Evolutionary conservation across 2,888 invertebrate genomes (phyloP), one percentile per base, ranked within the genome.

Genomic region (Craniophora ligustri): DNA sequence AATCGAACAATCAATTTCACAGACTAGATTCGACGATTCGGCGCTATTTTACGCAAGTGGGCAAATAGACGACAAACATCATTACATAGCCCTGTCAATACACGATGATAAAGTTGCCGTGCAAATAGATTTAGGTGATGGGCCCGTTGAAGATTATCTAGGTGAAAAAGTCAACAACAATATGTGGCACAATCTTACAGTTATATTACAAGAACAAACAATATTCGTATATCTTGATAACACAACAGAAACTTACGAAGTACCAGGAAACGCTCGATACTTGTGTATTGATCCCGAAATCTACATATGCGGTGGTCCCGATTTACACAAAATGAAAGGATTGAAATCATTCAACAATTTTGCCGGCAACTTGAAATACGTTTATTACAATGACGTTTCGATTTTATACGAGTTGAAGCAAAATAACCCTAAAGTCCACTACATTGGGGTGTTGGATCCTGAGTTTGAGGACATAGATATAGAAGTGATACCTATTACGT

Each of bases 241-340:
- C 40, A 95, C 96, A 76, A 94, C 92, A 23, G 95, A 96, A 72
- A 92, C 94, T 0, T 94, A 97, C 45, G 96, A 97, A 79, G 94
- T 97, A 36, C 96, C 96, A 0, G 96, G 96, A 8, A 95, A 91
- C 30, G 89, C 92, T 1, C 87, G 85, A 95, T 82, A 95, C 94
- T 94, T 98, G 60, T 97, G 98, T 73, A 97, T 98, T 66, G 98
- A 98, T 92, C 98, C 98, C 26, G 98, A 98, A 88, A 97, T 98
- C 70, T 98, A 98, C 85, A 97, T 98, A 67, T 97, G 98, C 39
- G 97, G 97, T 11, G 98, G 98, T 2, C 97, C 98, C 1, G 97
- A 97, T 82, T 86, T 97, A 58, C 94, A 96, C 79, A 97, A 97
- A 87, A 97, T 97, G 92, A 96, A 95, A 85, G 97, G 98, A 40